Base-by-base conservation (phyloP, 2,797 vertebrate species). In the Lepus townsendii region DNA sequence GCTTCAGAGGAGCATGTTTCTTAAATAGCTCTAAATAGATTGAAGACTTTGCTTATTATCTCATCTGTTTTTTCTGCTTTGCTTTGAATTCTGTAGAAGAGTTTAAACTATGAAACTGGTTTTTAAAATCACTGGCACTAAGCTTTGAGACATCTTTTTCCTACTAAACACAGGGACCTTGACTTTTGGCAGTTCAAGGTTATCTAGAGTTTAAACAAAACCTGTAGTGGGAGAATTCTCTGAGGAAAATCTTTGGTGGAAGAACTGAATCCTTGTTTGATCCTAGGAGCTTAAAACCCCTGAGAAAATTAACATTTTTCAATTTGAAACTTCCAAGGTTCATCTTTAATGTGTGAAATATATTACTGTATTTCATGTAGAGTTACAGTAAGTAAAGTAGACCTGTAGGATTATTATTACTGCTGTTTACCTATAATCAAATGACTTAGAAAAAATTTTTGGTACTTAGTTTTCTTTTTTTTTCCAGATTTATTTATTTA, bases 121-220 rank as follows among this genome's bases (percentile, higher is more conserved):
- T n/a, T 79, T 73, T 94, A 60, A 52, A 78, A 35, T 84, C 68
- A 83, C 12, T 79, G 35, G 16, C 78, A 22, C 35, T 68, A 68
- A 68, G 57, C 50, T 90, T 90, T 79, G 32, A 95, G 92, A 63
- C n/a, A 26, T 32, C 19, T 93, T 95, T 79, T 93, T 90, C 22
- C 12, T 91, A 42, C 85, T 93, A 90, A 90, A 62, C 65, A 87
- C 42, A 77, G 88, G 73, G 69, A 72, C 69, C 32, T 91, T 91
- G 71, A 68, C 20, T 93, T 92, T 83, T 73, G 65, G 19, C 94
- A 89, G 85, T 7, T 87, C n/a, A 75, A 91, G 14, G 42, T 84
- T 90, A 27, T 90, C 87, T n/a, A 42, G 50, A 78, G 35, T 93
- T 84, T 63, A 84, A 91, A 95, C 62, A 95, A 90, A 73, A 22